These are phyloP conservation scores for Rhamphomyia laevipes DNA, from an alignment of 2,888 invertebrate species.

Conservation along the genomic window DNA sequence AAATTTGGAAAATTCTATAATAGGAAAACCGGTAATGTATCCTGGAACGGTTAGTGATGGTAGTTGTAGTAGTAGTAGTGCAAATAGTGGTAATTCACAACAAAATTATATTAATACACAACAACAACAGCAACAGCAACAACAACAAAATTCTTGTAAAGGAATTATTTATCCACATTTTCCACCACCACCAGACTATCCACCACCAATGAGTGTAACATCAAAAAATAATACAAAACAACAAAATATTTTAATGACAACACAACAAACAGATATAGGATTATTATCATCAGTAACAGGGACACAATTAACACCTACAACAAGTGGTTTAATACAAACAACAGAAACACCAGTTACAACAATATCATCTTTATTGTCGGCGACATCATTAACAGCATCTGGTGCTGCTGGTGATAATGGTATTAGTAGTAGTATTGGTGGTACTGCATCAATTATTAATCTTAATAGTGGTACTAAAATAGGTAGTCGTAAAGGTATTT, in stretches of 20 bases:
- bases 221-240: not conserved
- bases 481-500: too few relatives aligned
- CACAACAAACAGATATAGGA: too few relatives aligned
- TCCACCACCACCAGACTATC: conserved; percentile 57
- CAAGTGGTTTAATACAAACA: conserved; percentile 5
- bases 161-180: conserved; percentile 32
- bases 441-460: conserved; percentile 1
- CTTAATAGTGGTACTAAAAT: too few relatives aligned
- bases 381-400: conserved; percentile 14
- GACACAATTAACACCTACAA: conserved; percentile 11
- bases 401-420: conserved; percentile 9
- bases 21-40: conserved; percentile 8
- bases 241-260: not conserved
- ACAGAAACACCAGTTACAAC: conserved; percentile 10
- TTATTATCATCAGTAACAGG: too few relatives aligned
- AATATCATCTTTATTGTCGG: conserved; percentile 13
- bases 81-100: conserved; percentile 10
- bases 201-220: conserved; percentile 39
- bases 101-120: conserved; percentile 8
- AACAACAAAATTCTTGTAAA: conserved; percentile 14
- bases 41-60: too few relatives aligned
- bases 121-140: conserved; percentile 18
- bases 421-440: conserved; percentile 4
- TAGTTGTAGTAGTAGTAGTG: conserved; percentile 14
- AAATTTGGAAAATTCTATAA: conserved; percentile 14